Conservation (phyloP, 2,888 invertebrate species). For the Ectemnius cavifrons region DNA sequence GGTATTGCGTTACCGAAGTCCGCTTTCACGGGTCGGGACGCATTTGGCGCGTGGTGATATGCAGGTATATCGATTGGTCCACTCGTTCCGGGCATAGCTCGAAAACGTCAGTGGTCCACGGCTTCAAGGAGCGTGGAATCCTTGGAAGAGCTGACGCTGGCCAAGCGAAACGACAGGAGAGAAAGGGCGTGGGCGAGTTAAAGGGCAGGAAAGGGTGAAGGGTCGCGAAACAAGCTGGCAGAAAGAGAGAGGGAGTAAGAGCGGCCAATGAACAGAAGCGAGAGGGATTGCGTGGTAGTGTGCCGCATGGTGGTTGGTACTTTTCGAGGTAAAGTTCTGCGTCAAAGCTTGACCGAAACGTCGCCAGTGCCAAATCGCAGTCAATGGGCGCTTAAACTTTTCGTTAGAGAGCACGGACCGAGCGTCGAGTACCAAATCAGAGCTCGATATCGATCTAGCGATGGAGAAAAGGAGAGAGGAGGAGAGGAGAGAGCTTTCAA, state of each 20-base stretch:
- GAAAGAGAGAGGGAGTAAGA: not conserved
- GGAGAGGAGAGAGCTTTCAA: conserved; percentile 57
- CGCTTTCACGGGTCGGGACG: conserved; percentile 62
- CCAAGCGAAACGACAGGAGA: not conserved
- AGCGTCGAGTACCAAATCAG: conserved; percentile 60
- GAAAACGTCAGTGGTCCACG: conserved; percentile 37
- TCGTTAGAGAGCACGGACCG: conserved; percentile 48
- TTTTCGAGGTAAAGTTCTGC: conserved; percentile 42
- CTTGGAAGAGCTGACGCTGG: too few relatives aligned
- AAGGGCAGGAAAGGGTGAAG: conserved; percentile 22
- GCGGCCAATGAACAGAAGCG: conserved; percentile 11
- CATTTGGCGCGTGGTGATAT: conserved; percentile 52
- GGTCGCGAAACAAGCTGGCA: conserved; percentile 22
- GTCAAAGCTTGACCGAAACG: conserved; percentile 56
- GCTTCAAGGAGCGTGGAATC: conserved; percentile 9
- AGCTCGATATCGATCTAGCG: conserved; percentile 54
- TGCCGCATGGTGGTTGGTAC: conserved; percentile 20
- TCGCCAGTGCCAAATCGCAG: conserved; percentile 36
- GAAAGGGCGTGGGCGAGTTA: conserved; percentile 15
- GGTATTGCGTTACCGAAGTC: conserved; percentile 70
- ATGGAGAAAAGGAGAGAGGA: too few relatives aligned
- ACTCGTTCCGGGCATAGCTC: conserved; percentile 47
- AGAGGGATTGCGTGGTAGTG: conserved; percentile 25
- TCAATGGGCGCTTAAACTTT: conserved; percentile 55
- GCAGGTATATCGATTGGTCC: conserved; percentile 56